Conservation (phyloP, 1,140 invertebrate species). For the Neomicropteryx cornuta region DNA sequence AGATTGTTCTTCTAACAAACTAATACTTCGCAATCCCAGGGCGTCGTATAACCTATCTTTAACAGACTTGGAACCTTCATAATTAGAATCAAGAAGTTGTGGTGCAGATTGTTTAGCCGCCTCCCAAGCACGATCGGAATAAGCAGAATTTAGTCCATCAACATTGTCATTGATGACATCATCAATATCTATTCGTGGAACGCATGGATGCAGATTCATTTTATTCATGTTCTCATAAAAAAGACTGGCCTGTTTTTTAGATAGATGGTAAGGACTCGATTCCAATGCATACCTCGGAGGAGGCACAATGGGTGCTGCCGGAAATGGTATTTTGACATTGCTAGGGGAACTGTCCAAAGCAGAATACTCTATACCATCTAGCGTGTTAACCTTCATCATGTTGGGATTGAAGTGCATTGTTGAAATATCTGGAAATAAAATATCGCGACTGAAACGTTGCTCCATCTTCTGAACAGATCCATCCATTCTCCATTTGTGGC, state of each 20-base stretch:
- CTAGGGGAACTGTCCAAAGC: slow-evolving; percentile 19
- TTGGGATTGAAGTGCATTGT: slow-evolving; percentile 12
- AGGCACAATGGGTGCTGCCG: slow-evolving; percentile 27
- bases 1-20: too few relatives aligned
- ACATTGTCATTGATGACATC: too few relatives aligned
- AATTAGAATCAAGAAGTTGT: slow-evolving; percentile 34
- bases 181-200: too few relatives aligned
- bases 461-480: too few relatives aligned
- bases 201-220: too few relatives aligned
- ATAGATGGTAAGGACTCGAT: slow-evolving; percentile 27
- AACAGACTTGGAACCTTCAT: slow-evolving; percentile 31
- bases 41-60: slow-evolving; percentile 31
- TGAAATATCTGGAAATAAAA: slow-evolving; percentile 26
- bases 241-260: background rate
- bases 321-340: slow-evolving; percentile 24
- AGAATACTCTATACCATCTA: too few relatives aligned
- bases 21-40: slow-evolving; percentile 26
- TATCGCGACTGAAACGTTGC: too few relatives aligned
- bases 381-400: too few relatives aligned
- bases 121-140: slow-evolving; percentile 36
- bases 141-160: slow-evolving; percentile 26
- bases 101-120: slow-evolving; percentile 37
- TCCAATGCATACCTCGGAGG: slow-evolving; percentile 34
- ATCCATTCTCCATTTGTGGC: too few relatives aligned
- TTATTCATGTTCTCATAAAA: too few relatives aligned